Evolutionary conservation across 2,797 vertebrate species (phyloP).

Genomic region (Hephaestus fuliginosus): DNA sequence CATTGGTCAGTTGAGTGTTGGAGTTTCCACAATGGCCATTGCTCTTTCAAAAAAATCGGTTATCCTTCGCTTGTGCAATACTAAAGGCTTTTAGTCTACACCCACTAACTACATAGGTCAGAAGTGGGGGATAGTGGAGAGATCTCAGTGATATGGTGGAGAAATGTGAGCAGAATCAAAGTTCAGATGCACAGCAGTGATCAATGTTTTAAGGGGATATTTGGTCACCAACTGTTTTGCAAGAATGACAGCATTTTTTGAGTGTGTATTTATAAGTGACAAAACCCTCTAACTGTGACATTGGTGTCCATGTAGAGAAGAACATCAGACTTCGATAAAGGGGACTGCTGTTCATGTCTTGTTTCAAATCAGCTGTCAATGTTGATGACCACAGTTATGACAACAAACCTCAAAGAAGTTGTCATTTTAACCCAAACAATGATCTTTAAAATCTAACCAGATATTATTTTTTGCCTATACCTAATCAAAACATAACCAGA

Average conservation of each 20-base stretch:
- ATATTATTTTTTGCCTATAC: too few species aligned
- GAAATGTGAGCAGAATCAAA: background rate
- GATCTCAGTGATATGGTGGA: background rate
- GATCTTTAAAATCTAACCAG: background rate
- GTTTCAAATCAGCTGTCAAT: background rate
- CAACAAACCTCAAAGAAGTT: background rate
- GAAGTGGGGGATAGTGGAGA: background rate
- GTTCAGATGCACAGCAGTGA: background rate
- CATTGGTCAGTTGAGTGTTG: too few species aligned
- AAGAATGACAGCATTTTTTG: background rate
- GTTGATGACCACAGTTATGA: background rate
- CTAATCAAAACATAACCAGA: background rate
- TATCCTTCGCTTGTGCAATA: too few species aligned
- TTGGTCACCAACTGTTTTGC: constrained; percentile 10
- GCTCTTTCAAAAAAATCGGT: too few species aligned
- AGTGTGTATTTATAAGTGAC: background rate
- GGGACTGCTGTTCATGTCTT: background rate
- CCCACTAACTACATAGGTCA: too few species aligned
- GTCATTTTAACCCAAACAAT: background rate
- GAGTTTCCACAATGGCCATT: too few species aligned
- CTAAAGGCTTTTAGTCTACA: too few species aligned
- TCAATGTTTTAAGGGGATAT: background rate
- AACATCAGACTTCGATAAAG: background rate
- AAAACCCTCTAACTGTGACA: background rate
- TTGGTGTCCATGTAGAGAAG: background rate